Conservation (phyloP, 2,888 invertebrate genomes). For the Balanococcus diminutus region DNA sequence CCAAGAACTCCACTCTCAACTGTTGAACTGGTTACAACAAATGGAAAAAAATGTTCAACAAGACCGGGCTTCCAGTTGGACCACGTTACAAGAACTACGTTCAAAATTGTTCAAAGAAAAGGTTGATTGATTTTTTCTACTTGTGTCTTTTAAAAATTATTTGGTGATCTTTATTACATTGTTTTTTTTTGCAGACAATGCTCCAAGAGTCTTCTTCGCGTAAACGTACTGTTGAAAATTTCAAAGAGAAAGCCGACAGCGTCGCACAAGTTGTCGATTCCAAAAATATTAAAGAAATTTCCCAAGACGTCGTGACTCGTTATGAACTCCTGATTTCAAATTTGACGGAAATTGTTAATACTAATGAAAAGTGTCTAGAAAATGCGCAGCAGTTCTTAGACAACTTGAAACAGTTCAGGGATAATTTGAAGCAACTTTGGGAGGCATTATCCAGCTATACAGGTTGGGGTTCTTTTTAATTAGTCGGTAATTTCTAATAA, state of each 20-base stretch:
- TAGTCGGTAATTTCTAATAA: background rate
- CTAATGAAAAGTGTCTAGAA: conserved; percentile 77
- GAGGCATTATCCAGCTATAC: conserved; percentile 82
- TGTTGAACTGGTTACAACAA: conserved; percentile 82
- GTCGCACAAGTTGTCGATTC: conserved; percentile 65
- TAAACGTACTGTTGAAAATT: conserved; percentile 86
- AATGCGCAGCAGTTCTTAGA: conserved; percentile 86
- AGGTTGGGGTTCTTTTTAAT: conserved; percentile 59
- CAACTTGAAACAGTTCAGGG: conserved; percentile 83
- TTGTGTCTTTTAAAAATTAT: too few relatives aligned
- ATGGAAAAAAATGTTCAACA: conserved; percentile 78
- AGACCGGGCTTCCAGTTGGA: conserved; percentile 74
- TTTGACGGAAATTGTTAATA: conserved; percentile 72
- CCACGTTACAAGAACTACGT: conserved; percentile 82
- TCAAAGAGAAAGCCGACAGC: conserved; percentile 84
- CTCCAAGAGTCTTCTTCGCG: conserved; percentile 89
- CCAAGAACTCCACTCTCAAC: conserved; percentile 83
- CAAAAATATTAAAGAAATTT: conserved; percentile 68
- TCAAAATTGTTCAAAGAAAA: conserved; percentile 84
- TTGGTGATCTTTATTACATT: background rate
- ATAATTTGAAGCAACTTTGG: conserved; percentile 89
- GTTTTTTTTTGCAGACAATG: conserved; percentile 67
- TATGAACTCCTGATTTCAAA: conserved; percentile 75
- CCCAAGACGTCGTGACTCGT: conserved; percentile 72
- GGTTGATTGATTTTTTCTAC: conserved; percentile 60